Evolutionary conservation across 2,888 invertebrate species (phyloP), one percentile per base, ranked within the genome.

Genomic region (Hedya salicella): DNA sequence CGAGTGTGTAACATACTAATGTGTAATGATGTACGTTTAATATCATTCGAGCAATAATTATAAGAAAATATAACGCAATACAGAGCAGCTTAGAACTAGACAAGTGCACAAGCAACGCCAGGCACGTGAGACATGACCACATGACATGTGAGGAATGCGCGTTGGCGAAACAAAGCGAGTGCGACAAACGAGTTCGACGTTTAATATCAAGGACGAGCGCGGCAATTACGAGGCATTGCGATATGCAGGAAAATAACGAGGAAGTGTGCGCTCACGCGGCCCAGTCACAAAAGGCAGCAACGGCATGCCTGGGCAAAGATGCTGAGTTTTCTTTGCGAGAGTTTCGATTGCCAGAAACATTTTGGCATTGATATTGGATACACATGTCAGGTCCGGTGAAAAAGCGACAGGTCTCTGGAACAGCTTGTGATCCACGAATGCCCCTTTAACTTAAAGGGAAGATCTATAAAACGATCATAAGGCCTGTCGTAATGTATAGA

Each of bases 121-220:
- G 25, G 25, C 25, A 25, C 4, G 25, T 25, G 3, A 25, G 25
- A 25, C 25, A n/a, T n/a, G n/a, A n/a, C n/a, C n/a, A n/a, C n/a
- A n/a, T n/a, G n/a, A n/a, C n/a, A 25, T 25, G 25, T 25, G 25
- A 40, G 56, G 56, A 25, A 48, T 48, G 48, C 48, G 21, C 11
- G 21, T 21, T 48, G 48, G 21, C 21, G n/a, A 21, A 48, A 48
- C 48, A 48, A 48, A 48, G 48, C 48, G 48, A 48, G 21, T 48
- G 48, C 19, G 21, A 21, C 19, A 48, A 48, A 48, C 48, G 48
- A 48, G 48, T 48, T 48, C 48, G 48, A 48, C 48, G 17, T 44
- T 48, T 48, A 21, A 48, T 19, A 48, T 48, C 48, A 48, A 48
- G 48, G 48, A 48, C 21, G n/a, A 13, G 3, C 48, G 48, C 48